phyloP scores from a whole-genome alignment of 2,797 vertebrate genomes.

The Ptychadena robeensis region DNA sequence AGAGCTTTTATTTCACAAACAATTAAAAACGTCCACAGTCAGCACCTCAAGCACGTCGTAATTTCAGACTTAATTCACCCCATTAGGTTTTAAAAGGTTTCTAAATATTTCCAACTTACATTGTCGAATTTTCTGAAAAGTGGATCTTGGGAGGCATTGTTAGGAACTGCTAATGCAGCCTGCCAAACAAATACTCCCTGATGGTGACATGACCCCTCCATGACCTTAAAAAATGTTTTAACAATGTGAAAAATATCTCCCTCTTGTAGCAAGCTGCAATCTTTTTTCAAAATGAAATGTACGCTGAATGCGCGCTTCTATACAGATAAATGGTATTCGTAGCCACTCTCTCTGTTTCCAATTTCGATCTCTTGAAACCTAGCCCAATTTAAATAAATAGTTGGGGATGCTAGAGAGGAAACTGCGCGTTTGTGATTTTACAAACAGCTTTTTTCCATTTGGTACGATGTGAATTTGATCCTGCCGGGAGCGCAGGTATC shows the following conservation, averaged over 20 bases:
- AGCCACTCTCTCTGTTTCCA: conserved; percentile 85
- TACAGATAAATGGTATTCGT: conserved; percentile 85
- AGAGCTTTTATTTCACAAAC: neutral
- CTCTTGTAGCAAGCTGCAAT: conserved; percentile 83
- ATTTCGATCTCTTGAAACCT: conserved; percentile 85
- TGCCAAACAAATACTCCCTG: conserved; percentile 85
- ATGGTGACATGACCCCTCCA: conserved; percentile 85
- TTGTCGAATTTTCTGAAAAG: conserved; percentile 75
- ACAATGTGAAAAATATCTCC: conserved; percentile 89
- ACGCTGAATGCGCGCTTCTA: conserved; percentile 80
- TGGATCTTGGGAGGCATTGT: conserved; percentile 81
- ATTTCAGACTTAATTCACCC: neutral
- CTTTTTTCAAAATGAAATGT: conserved; percentile 84
- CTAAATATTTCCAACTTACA: conserved; percentile 81
- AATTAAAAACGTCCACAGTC: neutral
- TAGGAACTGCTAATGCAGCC: conserved; percentile 81
- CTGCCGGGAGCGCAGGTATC: conserved; percentile 82
- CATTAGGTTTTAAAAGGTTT: conserved; percentile 51
- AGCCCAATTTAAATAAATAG: conserved; percentile 86
- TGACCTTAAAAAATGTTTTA: conserved; percentile 87
- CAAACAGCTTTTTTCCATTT: conserved; percentile 85
- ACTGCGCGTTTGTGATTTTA: conserved; percentile 81
- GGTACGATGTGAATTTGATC: conserved; percentile 80
- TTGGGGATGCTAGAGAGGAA: conserved; percentile 83
- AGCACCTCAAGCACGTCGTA: neutral